Base-by-base conservation (phyloP, 2,888 invertebrate species). In the Agrotis segetum region DNA sequence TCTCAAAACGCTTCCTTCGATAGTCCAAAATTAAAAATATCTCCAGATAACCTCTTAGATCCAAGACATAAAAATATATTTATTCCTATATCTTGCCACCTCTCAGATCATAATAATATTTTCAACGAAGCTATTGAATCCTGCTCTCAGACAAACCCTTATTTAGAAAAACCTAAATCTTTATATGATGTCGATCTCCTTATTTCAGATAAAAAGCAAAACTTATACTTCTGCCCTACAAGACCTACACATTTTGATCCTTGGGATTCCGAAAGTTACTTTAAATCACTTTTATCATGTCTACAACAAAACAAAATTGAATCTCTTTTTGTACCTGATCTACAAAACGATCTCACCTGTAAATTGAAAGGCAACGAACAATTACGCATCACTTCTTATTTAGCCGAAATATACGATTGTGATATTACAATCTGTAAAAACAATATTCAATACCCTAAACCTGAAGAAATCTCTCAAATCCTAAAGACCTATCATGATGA, bases 251-350 rank as follows among this genome's bases (percentile, higher is more conserved):
- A 87, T 55, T 75, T n/a, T n/a, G 75, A 80, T n/a, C 75, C 86
- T 9, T 87, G 88, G 86, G 84, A 86, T 56, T 69, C 84, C 2
- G 87, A 88, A 83, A 87, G 82, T 59, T 88, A 88, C 71, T 89
- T 88, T 17, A 88, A 88, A 83, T 55, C 84, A 0, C 73, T 88
- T 0, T 21, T 87, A 29, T 61, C 74, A 17, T 88, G 88, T 44
- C 40, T 88, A 29, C 87, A 88, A 62, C 62, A 83, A 29, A 44
- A 87, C 46, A 52, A 82, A 7, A 49, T 77, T 11, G 50, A 80
- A 61, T 47, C 66, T 17, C 82, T 88, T 5, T 79, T 73, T 46
- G 67, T 89, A 3, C 85, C 87, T 3, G 73, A 87, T 47, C 71
- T 88, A 2, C 85, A 85, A 82, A 84, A 84, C 19, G 81, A 78